A percentile compares a stretch with the other conserved stretches of the same genome.
Evolutionary conservation across 1,140 invertebrate genomes (phyloP).

Genomic region (Drosophila saltans): DNA sequence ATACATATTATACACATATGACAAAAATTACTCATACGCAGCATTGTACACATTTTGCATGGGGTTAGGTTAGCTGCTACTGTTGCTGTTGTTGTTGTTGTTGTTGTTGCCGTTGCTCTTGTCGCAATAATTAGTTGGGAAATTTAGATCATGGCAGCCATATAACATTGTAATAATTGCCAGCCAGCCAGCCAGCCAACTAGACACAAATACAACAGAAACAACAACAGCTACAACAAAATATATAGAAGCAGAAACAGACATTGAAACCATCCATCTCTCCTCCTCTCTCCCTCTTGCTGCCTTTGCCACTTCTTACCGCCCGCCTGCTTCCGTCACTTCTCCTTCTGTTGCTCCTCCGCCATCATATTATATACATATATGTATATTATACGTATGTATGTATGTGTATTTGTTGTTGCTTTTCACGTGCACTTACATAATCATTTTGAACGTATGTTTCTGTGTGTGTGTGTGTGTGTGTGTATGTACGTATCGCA

Average conservation of each 20-base stretch:
- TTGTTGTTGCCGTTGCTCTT: slow-evolving; percentile 44
- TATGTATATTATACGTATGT: slow-evolving; percentile 31
- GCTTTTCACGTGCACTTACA: slow-evolving; percentile 63
- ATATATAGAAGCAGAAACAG: slow-evolving; percentile 30
- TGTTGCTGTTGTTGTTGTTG: neutral
- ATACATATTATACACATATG: slow-evolving; percentile 1
- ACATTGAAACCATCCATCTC: slow-evolving; percentile 40
- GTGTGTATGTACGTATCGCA: slow-evolving; percentile 32
- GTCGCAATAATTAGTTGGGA: slow-evolving; percentile 70
- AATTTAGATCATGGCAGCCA: slow-evolving; percentile 76
- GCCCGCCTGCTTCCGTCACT: neutral
- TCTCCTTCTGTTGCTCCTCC: slow-evolving; percentile 7
- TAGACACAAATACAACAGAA: slow-evolving; percentile 48
- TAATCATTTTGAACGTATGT: slow-evolving; percentile 33
- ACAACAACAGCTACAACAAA: slow-evolving; percentile 21
- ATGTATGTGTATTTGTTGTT: slow-evolving; percentile 23
- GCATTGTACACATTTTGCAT: slow-evolving; percentile 33
- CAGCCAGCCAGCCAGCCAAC: slow-evolving; percentile 34
- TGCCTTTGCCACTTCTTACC: neutral
- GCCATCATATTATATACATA: neutral
- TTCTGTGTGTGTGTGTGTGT: slow-evolving; percentile 23
- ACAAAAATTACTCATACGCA: slow-evolving; percentile 51
- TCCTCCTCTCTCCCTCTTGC: neutral
- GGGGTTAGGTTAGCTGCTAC: slow-evolving; percentile 11
- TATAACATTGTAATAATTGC: slow-evolving; percentile 70